phyloP scores from a whole-genome alignment of 2,113 vertebrate genomes.

The Phylloscopus whistleri region DNA sequence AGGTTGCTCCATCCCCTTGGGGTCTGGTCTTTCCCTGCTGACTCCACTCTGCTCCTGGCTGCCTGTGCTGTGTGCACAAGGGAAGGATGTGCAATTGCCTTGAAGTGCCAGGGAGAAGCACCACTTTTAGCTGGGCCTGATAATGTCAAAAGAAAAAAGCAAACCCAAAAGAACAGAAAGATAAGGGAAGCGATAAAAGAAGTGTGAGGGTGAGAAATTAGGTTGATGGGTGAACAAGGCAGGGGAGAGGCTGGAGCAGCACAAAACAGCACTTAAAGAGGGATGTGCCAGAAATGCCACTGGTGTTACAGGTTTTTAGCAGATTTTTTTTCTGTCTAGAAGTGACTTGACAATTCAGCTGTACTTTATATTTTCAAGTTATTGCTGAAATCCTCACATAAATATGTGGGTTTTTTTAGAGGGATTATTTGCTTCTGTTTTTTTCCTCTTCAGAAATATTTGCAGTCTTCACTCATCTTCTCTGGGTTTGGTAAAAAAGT shows the following conservation, averaged over 20 bases:
- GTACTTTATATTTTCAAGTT: neutral
- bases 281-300: neutral
- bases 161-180: neutral
- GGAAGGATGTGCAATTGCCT: neutral
- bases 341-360: neutral
- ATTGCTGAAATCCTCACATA: neutral
- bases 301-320: neutral
- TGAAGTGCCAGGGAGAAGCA: neutral
- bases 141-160: neutral
- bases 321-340: neutral
- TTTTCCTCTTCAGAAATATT: neutral
- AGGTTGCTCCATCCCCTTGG: rapidly evolving
- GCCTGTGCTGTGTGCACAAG: rapidly evolving
- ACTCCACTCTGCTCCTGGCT: neutral
- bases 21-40: neutral
- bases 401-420: neutral
- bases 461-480: conserved; percentile 5
- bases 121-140: neutral
- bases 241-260: neutral
- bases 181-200: neutral
- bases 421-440: neutral
- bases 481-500: neutral
- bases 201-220: neutral
- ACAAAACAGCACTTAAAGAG: neutral
- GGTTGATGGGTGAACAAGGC: neutral